Evolutionary conservation across 2,797 vertebrate species (phyloP).

Genomic region (Furcifer pardalis): DNA sequence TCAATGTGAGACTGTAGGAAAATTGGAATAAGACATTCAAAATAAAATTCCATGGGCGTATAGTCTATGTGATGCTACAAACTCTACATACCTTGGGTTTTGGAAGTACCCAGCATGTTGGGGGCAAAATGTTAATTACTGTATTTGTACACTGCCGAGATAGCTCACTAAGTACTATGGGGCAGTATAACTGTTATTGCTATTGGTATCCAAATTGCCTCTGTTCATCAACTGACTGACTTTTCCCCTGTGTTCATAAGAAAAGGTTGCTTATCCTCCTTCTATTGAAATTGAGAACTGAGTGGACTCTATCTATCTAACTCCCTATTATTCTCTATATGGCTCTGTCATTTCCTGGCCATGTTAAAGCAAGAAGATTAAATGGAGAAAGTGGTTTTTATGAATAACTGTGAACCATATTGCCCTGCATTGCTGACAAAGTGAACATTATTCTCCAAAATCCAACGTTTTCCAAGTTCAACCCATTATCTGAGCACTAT

Average conservation of each 20-base stretch:
- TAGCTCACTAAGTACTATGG: too few species aligned
- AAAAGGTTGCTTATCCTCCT: background rate
- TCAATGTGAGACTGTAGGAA: background rate
- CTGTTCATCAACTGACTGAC: background rate
- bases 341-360: background rate
- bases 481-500: background rate
- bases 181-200: too few species aligned
- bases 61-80: background rate
- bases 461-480: too few species aligned
- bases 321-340: background rate
- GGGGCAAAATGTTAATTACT: too few species aligned
- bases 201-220: background rate
- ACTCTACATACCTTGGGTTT: background rate
- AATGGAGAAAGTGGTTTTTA: background rate
- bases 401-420: background rate
- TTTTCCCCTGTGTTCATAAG: background rate
- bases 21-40: background rate
- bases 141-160: too few species aligned
- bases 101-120: too few species aligned
- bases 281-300: background rate
- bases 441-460: too few species aligned
- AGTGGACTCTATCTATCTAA: too few species aligned
- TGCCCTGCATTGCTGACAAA: too few species aligned
- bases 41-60: background rate
- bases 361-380: background rate